phyloP scores from a whole-genome alignment of 1,140 invertebrate species.

The Pseudomyrmex dendroicus region DNA sequence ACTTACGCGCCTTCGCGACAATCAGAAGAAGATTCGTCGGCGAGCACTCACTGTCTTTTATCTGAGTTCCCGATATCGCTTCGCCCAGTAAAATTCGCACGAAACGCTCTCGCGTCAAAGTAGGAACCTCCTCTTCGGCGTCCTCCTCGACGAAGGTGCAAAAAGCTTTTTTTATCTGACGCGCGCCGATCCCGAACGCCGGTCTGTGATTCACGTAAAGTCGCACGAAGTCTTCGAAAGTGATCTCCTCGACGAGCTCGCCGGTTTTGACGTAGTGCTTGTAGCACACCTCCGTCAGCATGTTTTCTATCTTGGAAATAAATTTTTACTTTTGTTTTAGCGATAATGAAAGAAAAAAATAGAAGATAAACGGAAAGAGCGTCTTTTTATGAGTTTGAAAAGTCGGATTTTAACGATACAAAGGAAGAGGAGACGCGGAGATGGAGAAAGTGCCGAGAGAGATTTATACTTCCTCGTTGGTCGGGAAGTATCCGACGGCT shows the following conservation, averaged over 20 bases:
- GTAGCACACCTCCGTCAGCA: conserved; percentile 88
- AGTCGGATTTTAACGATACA: not conserved
- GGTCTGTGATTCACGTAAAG: conserved; percentile 91
- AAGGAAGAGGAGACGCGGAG: not conserved
- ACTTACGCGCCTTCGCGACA: too few species aligned
- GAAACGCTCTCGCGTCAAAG: conserved; percentile 67
- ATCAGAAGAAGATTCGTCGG: conserved; percentile 28
- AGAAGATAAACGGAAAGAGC: too few species aligned
- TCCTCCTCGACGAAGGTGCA: conserved; percentile 45
- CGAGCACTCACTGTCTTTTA: not conserved
- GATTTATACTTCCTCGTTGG: conserved; percentile 88
- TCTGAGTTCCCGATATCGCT: not conserved
- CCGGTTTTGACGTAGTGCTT: conserved; percentile 86
- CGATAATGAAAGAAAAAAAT: not conserved
- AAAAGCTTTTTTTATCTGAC: conserved; percentile 76
- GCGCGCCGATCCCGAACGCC: conserved; percentile 83
- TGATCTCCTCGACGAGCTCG: conserved; percentile 85
- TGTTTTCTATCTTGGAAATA: conserved; percentile 87
- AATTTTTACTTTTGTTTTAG: not conserved
- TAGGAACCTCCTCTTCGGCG: conserved; percentile 56
- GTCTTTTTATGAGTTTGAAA: not conserved
- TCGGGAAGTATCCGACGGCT: conserved; percentile 90
- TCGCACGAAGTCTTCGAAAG: conserved; percentile 90
- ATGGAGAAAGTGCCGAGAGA: not conserved
- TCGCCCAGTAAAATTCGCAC: conserved; percentile 67